These are phyloP conservation scores for Trachymyrmex septentrionalis DNA, from an alignment of 1,140 invertebrate genomes.

Conservation along the genomic window DNA sequence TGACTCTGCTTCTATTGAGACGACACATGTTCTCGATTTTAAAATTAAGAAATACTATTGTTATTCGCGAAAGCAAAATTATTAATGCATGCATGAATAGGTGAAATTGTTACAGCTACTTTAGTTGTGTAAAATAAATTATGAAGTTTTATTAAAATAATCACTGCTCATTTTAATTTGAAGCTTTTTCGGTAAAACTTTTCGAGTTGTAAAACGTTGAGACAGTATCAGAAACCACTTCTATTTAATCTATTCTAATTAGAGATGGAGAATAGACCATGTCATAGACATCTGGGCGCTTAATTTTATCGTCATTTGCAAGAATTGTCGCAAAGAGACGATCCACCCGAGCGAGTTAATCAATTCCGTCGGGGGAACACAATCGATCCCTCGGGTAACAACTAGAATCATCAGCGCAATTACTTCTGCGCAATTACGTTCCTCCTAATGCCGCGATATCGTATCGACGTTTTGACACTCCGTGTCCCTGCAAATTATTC, in stretches of 20 bases:
- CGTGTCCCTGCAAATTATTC: constrained; percentile 26
- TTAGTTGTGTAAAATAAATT: neutral
- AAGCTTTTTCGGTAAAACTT: neutral
- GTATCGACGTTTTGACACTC: constrained; percentile 25
- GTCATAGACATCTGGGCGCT: neutral
- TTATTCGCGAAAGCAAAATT: neutral
- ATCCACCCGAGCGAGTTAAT: neutral
- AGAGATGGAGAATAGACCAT: neutral
- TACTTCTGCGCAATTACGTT: constrained; percentile 18
- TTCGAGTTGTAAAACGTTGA: neutral
- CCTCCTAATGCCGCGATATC: neutral
- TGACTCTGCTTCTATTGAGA: neutral
- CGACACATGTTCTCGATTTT: neutral
- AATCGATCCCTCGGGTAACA: neutral
- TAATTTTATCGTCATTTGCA: constrained; percentile 14
- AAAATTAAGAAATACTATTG: neutral
- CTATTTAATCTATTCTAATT: constrained; percentile 1
- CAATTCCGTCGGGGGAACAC: constrained; percentile 2
- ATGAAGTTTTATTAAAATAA: neutral
- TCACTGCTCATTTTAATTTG: neutral
- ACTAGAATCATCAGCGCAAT: constrained; percentile 10
- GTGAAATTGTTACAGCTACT: neutral
- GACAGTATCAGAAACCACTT: neutral
- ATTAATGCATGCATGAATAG: neutral
- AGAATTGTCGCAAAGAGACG: neutral